Conservation (phyloP, 2,888 invertebrate genomes). For the Alloscopus bannaensis region DNA sequence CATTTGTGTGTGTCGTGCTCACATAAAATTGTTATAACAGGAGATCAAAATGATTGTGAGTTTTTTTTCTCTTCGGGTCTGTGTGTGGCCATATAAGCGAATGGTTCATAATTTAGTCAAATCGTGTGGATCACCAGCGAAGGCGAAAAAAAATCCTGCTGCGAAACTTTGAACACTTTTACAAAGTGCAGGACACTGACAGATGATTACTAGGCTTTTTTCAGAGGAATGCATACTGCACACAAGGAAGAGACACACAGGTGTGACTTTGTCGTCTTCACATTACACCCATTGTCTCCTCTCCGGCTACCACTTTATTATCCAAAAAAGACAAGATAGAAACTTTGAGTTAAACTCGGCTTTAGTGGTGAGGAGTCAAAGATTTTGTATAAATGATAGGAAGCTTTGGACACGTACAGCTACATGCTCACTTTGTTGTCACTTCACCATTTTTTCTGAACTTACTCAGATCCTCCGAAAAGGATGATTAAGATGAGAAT, state of each 20-base stretch:
- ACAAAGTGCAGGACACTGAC: conserved; percentile 68
- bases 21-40: conserved; percentile 56
- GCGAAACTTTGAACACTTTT: conserved; percentile 71
- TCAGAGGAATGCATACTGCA: conserved; percentile 35
- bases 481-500: too few species aligned
- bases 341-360: conserved; percentile 18
- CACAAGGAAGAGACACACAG: conserved; percentile 64
- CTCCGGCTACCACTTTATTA: conserved; percentile 49
- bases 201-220: conserved; percentile 66
- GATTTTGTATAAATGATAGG: too few species aligned
- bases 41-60: conserved; percentile 59
- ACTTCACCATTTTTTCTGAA: conserved; percentile 37
- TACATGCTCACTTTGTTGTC: conserved; percentile 47
- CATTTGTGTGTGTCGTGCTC: conserved; percentile 24
- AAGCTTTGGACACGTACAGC: too few species aligned
- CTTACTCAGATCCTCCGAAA: too few species aligned
- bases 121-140: conserved; percentile 73
- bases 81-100: conserved; percentile 71
- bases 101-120: conserved; percentile 72
- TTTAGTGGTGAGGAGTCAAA: conserved; percentile 39
- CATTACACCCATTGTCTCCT: conserved; percentile 59
- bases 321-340: conserved; percentile 45
- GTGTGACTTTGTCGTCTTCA: conserved; percentile 55
- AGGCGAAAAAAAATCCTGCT: conserved; percentile 72
- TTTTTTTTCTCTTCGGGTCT: conserved; percentile 67